Evolutionary conservation across 1,140 invertebrate species (phyloP).

Genomic region (Venustaconcha ellipsiformis): DNA sequence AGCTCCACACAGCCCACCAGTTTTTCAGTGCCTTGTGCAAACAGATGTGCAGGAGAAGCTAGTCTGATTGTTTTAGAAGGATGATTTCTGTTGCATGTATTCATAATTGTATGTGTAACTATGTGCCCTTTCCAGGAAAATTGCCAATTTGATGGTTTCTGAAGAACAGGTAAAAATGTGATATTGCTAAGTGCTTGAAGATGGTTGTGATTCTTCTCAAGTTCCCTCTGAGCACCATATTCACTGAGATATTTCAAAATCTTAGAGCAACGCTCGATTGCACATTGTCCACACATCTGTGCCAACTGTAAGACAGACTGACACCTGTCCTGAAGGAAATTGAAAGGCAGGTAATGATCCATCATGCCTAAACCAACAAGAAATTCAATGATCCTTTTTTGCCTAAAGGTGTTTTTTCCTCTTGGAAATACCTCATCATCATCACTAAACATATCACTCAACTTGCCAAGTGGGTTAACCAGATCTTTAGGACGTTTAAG

Average conservation of each 20-base stretch:
- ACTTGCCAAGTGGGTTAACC: conserved; percentile 6
- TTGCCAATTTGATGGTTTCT: conserved; percentile 27
- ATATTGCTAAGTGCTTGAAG: conserved; percentile 6
- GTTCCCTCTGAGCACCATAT: neutral
- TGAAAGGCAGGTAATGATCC: conserved; percentile 19
- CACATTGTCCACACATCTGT: conserved; percentile 7
- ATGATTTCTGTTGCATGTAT: neutral
- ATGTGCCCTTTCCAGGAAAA: conserved; percentile 28
- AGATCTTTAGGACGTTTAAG: conserved; percentile 14
- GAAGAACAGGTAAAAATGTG: conserved; percentile 34
- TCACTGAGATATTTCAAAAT: conserved; percentile 23
- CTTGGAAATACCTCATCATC: conserved; percentile 14
- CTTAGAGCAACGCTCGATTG: conserved; percentile 3
- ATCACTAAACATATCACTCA: conserved; percentile 4
- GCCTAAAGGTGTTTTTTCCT: conserved; percentile 10
- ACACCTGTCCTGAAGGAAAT: conserved; percentile 33
- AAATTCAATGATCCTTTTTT: neutral
- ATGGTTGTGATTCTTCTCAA: neutral
- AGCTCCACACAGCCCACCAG: neutral
- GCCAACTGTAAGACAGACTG: conserved; percentile 22
- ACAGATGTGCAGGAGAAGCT: neutral
- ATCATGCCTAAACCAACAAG: conserved; percentile 37
- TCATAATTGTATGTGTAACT: neutral
- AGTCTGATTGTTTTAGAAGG: conserved; percentile 6
- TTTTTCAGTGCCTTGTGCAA: neutral